A percentile compares a stretch with the other conserved stretches of the same genome.
phyloP scores from a whole-genome alignment of 2,113 vertebrate species.

The Pollimyrus isidori region DNA sequence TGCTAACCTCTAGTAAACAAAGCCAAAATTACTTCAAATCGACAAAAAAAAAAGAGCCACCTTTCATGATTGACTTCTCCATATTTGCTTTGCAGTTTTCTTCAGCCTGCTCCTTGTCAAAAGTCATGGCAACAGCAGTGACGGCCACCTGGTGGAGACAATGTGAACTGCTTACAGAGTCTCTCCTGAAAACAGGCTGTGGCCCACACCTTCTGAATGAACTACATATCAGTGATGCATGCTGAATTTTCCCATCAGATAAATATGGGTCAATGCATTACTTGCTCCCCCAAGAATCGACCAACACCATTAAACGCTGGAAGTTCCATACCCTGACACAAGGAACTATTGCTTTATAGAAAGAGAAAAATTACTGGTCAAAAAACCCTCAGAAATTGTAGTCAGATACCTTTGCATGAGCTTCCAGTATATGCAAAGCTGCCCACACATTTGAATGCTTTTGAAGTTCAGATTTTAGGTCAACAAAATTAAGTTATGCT shows the following conservation, averaged over 20 bases:
- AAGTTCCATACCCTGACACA: not conserved
- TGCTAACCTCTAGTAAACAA: not conserved
- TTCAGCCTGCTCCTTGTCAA: conserved; percentile 80
- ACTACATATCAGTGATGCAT: not conserved
- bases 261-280: not conserved
- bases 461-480: not conserved
- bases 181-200: not conserved
- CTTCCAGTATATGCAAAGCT: not conserved
- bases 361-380: not conserved
- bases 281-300: not conserved
- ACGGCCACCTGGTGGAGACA: conserved; percentile 73
- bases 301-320: not conserved
- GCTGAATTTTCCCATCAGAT: not conserved
- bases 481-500: not conserved
- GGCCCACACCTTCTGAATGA: not conserved
- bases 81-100: conserved; percentile 59
- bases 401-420: not conserved
- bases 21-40: not conserved
- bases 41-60: conserved; percentile 47
- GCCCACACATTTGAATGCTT: not conserved
- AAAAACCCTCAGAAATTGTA: not conserved
- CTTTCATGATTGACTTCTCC: conserved; percentile 77
- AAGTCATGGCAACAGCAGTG: conserved; percentile 93
- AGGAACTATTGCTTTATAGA: not conserved
- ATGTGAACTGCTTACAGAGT: not conserved